Conservation (phyloP, 2,888 invertebrate genomes). For the Tetropium fuscum region DNA sequence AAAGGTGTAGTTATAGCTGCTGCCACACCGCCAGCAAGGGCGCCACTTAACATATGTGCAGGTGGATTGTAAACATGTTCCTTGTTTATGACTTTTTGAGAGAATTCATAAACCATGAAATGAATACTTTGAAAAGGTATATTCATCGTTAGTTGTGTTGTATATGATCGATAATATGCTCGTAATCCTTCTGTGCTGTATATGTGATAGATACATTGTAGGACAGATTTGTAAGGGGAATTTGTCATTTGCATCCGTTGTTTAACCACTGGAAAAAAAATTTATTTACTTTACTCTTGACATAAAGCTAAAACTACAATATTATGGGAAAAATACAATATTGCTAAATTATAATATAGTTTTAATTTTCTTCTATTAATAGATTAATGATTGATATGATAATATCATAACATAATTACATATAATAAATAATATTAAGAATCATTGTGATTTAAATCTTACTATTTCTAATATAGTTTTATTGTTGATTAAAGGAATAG, state of each 20-base stretch:
- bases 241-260: conserved; percentile 98
- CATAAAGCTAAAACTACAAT: no score
- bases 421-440: no score
- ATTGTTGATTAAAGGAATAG: no score
- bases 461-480: no score
- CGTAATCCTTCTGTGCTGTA: conserved; percentile 84
- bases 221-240: conserved; percentile 91
- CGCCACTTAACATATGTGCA: conserved; percentile 91
- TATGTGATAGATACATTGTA: conserved; percentile 84
- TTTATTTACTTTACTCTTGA: no score
- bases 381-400: no score
- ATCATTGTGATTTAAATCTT: no score
- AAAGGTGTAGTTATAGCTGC: conserved; percentile 95
- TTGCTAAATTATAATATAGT: no score
- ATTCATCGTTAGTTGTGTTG: conserved; percentile 96
- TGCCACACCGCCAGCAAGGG: conserved; percentile 90
- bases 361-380: no score
- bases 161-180: conserved; percentile 95
- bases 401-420: no score
- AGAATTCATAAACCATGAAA: conserved; percentile 91
- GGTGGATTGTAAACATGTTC: conserved; percentile 88
- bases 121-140: conserved; percentile 97
- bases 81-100: conserved; percentile 70
- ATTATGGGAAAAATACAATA: no score
- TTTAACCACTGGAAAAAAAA: conserved; percentile 83